Evolutionary conservation across 1,140 invertebrate genomes (phyloP), one percentile per base, ranked within the genome.

Genomic region (Euwallacea similis): DNA sequence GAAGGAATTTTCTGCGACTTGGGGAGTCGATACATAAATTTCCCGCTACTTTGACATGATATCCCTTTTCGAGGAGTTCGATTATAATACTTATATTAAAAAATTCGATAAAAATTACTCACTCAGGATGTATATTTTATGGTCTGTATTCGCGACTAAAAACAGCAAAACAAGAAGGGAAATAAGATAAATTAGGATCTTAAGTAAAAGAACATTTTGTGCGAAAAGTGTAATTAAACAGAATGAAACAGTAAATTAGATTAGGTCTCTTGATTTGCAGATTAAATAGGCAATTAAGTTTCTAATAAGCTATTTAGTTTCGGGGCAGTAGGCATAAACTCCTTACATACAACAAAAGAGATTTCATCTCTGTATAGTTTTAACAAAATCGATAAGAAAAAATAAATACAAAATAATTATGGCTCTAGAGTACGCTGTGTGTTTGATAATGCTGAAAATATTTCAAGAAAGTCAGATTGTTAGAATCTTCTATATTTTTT

Each of bases 201-300:
- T 69, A 62, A 62, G 58, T 61, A 69, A 69, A 69, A 47, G 66
- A 68, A 68, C 66, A 60, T 68, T 68, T 68, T 53, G 8, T 68
- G 46, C 44, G 66, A 68, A 60, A 42, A 59, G 60, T 69, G 46
- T 69, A 69, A 69, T 69, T 69, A 69, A 69, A 69, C 67, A 15
- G 59, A 69, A 68, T 68, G 13, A 68, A 69, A 62, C 58, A 53
- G 66, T 69, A 61, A 69, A 69, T 69, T 69, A 69, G 16, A 69
- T 69, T 8, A 69, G 13, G 21, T 16, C 9, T 42, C 13, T 62
- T 69, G 46, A 69, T 62, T 62, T 62, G 54, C 6, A 42, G 50
- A 7, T 55, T 44, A 62, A 69, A 69, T 55, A 42, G 47, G 10
- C 21, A 42, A 62, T 69, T 62, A 21, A 43, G 13, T 59, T 47